Evolutionary conservation across 53 echinoderm and acorn worm species (phyloP).

Genomic region (Echinarachnius parma): DNA sequence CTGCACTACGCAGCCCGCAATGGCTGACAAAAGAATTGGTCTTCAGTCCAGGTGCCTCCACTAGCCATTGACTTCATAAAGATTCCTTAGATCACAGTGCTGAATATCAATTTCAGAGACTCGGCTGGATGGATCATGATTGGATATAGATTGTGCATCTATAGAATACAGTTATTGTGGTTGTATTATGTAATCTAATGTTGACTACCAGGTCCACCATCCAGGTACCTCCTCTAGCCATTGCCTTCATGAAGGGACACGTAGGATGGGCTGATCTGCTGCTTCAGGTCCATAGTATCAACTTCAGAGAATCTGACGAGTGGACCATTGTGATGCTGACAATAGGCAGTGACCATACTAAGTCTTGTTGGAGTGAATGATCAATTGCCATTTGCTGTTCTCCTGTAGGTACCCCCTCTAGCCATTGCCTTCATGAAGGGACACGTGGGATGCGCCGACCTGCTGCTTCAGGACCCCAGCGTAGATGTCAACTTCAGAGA

Average conservation of each 20-base stretch:
- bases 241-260: constrained; percentile 85
- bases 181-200: no score
- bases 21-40: no score
- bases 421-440: constrained; percentile 92
- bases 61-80: no score
- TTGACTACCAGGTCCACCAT: no score
- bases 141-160: no score
- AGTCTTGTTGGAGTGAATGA: not conserved
- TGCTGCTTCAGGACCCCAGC: constrained; percentile 69
- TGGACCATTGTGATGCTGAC: constrained; percentile 78
- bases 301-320: constrained; percentile 75
- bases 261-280: constrained; percentile 76
- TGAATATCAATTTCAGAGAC: no score
- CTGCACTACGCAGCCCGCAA: constrained; percentile 89
- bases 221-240: constrained; percentile 79
- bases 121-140: no score
- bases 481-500: constrained; percentile 86
- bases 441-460: constrained; percentile 82
- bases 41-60: no score
- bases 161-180: no score
- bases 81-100: no score
- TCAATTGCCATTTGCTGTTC: not conserved
- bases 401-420: constrained; percentile 79
- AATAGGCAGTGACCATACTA: constrained; percentile 24
- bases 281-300: constrained; percentile 59